Evolutionary conservation across 2,797 vertebrate species (phyloP).

Genomic region (Eulemur albifrons): DNA sequence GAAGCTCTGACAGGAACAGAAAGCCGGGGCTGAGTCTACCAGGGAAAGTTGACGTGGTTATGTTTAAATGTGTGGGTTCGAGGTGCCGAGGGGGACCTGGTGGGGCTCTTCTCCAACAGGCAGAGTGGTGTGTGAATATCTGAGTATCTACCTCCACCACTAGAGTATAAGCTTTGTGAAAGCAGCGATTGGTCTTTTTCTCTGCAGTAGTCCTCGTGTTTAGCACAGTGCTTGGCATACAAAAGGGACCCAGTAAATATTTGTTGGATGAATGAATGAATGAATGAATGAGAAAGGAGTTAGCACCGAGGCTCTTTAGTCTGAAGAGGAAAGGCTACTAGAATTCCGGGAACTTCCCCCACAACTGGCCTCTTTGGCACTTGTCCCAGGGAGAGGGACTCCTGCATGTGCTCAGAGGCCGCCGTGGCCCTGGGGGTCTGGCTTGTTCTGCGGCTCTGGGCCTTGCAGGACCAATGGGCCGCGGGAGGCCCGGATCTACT

Average conservation of each 20-base stretch:
- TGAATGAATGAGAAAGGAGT: background rate
- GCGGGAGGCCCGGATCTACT: background rate
- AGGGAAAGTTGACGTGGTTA: background rate
- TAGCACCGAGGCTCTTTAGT: background rate
- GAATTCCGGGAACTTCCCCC: background rate
- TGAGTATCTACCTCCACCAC: accelerated
- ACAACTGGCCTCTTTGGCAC: background rate
- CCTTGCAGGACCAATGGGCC: background rate
- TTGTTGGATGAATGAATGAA: background rate
- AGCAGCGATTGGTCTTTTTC: background rate
- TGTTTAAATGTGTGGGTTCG: background rate
- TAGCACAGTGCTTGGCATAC: background rate
- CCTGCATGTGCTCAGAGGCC: background rate
- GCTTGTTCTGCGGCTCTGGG: background rate
- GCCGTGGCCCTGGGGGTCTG: background rate
- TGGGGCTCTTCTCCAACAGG: background rate
- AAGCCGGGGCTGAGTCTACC: background rate
- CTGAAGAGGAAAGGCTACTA: background rate
- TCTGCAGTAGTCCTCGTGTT: background rate
- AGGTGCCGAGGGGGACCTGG: background rate
- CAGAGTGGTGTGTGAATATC: background rate
- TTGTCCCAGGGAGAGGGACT: background rate
- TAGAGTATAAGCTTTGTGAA: background rate
- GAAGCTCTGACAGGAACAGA: background rate
- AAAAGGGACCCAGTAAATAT: background rate